These are phyloP conservation scores for Dicentrarchus labrax DNA, from an alignment of 2,113 vertebrate species.

Conservation along the genomic window DNA sequence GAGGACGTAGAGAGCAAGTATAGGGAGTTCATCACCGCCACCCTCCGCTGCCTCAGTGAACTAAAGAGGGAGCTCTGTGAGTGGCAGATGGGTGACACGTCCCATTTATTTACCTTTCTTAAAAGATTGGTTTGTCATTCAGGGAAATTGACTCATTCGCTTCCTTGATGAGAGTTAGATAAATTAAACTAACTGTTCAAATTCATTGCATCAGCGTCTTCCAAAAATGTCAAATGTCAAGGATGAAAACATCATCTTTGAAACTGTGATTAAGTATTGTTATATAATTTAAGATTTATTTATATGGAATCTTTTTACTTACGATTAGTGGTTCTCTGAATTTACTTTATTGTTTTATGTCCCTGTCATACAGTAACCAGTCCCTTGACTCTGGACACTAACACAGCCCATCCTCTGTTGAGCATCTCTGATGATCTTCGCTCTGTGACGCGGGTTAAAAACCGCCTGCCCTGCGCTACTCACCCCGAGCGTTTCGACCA, in stretches of 20 bases:
- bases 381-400: constrained; percentile 78
- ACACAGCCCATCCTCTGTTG: constrained; percentile 81
- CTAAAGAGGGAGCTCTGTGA: constrained; percentile 82
- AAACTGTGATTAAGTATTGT: neutral
- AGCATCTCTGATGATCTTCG: constrained; percentile 79
- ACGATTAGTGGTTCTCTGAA: too few species aligned
- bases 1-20: constrained; percentile 80
- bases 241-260: neutral
- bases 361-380: constrained; percentile 69
- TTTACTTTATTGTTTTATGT: neutral
- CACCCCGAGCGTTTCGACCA: constrained; percentile 83
- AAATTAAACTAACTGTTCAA: too few species aligned
- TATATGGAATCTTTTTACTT: neutral
- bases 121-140: neutral
- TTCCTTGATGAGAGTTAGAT: neutral
- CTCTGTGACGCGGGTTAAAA: constrained; percentile 70
- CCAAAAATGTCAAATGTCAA: neutral
- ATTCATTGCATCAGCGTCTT: too few species aligned
- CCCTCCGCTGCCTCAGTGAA: constrained; percentile 77
- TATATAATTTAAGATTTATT: neutral
- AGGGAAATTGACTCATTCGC: neutral
- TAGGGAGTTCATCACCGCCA: constrained; percentile 79
- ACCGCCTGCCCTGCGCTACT: constrained; percentile 61
- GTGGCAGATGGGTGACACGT: constrained; percentile 29
- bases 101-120: neutral